phyloP scores from a whole-genome alignment of 1,140 invertebrate species.

The Probaryconus sp. region DNA sequence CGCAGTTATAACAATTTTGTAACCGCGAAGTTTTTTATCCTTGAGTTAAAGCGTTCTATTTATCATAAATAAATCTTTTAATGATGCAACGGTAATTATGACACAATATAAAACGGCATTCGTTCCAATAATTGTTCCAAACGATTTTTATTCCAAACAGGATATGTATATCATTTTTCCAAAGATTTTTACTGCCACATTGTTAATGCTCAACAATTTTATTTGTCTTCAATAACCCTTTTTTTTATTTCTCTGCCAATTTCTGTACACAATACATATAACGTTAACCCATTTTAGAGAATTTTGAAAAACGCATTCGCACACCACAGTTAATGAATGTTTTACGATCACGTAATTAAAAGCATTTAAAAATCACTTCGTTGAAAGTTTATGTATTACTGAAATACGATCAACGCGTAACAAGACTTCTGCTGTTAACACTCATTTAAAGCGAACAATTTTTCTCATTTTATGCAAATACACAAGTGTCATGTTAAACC shows the following conservation, averaged over 20 bases:
- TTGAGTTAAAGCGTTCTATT: constrained; percentile 9
- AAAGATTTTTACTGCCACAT: no score
- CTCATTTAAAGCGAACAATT: constrained; percentile 5
- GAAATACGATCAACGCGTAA: constrained; percentile 2
- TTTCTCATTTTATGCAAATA: constrained; percentile 19
- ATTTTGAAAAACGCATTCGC: constrained; percentile 17
- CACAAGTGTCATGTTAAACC: constrained; percentile 3
- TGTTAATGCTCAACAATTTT: constrained; percentile 16
- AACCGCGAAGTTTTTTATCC: constrained; percentile 9
- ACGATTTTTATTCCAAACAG: constrained; percentile 1
- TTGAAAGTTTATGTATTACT: constrained; percentile 5
- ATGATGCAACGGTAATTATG: constrained; percentile 3
- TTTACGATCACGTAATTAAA: constrained; percentile 14
- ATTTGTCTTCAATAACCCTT: constrained; percentile 16
- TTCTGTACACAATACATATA: constrained; percentile 33
- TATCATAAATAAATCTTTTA: constrained; percentile 9
- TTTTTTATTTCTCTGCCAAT: no score
- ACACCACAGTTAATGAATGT: constrained; percentile 12
- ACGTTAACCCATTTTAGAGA: constrained; percentile 19
- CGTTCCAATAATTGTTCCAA: not conserved
- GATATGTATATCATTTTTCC: no score
- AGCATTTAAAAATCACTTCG: constrained; percentile 6
- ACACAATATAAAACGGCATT: no score
- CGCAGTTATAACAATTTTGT: constrained; percentile 3
- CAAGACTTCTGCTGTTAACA: not conserved